Conservation (phyloP, 2,113 vertebrate species). For the Prionailurus bengalensis region DNA sequence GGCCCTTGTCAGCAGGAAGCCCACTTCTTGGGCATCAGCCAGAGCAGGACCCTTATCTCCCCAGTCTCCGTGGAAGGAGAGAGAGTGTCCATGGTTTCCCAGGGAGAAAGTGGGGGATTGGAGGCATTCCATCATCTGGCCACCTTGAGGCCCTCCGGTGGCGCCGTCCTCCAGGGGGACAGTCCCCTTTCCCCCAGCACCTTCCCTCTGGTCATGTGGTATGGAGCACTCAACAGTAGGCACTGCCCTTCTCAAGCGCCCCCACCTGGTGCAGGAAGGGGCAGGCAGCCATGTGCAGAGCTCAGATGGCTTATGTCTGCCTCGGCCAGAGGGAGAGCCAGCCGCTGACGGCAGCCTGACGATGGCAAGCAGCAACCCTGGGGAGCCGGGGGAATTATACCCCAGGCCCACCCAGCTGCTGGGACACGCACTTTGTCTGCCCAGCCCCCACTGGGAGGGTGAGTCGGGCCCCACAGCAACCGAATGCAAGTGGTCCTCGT, state of each 20-base stretch:
- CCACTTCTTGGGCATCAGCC: neutral
- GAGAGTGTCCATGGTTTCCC: neutral
- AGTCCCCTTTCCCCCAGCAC: neutral
- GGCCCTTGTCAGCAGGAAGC: neutral
- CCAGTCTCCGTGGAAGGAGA: neutral
- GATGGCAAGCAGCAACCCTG: neutral
- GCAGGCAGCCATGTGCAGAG: neutral
- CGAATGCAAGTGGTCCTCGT: neutral
- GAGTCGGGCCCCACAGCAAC: neutral
- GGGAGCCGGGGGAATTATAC: neutral
- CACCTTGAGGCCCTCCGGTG: neutral
- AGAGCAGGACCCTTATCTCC: neutral
- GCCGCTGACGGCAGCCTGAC: neutral
- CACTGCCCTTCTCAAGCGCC: neutral
- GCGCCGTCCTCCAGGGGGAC: neutral
- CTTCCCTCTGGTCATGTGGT: neutral
- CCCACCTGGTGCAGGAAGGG: neutral
- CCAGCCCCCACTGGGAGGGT: neutral
- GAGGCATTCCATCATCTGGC: too few species aligned
- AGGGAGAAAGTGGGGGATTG: neutral
- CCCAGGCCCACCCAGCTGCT: neutral
- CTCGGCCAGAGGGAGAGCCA: accelerated
- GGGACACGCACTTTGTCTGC: neutral
- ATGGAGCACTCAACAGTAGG: neutral
- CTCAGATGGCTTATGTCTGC: neutral